Evolutionary conservation across 2,113 vertebrate species (phyloP), one percentile per base, ranked within the genome.

Genomic region (Pipra filicauda): DNA sequence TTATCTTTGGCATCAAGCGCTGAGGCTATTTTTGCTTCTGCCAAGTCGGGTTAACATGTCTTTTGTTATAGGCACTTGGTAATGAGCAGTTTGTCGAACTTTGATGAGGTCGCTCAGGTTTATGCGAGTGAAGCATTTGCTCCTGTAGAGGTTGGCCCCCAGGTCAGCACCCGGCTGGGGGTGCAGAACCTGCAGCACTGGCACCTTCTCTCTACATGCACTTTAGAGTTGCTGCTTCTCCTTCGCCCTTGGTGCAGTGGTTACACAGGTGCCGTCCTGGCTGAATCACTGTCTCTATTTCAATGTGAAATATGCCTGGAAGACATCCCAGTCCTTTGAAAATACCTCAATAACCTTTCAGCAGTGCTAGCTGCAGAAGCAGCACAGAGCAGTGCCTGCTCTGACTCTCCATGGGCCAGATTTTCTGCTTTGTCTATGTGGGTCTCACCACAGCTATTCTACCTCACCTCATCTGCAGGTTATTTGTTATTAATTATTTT

Each of bases 11-110:
- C 90, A 96, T 20, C 69, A 39, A 72, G 73, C 0, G 0, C 61
- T 49, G 83, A 74, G 73, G 83, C 49, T 97, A 96, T 97, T 96
- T 96, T 96, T 96, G 61, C 80, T 86, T 37, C 88, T 91, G 88
- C 88, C 79, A 92, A 91, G 57, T 73, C 8, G 28, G 79, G 92
- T 71, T 96, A 89, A 44, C 8, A 3, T 2, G 22, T 43, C 83
- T 78, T 82, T 93, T 18, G 0, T 88, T 81, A 58, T 67, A 75
- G 79, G 73, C 57, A 19, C 85, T 92, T 18, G 57, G 88, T 88
- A 75, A 67, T 5, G 52, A 92, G 92, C 73, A 84, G 43, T 88
- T 92, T 93, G 69, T 84, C 0, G 3, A 64, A 21, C 88, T 64
- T 22, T 1, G 62, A 62, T 41, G 67, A 93, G 88, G 81, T 93